Base-by-base conservation (phyloP, 2,888 invertebrate genomes). In the Amphipyra berbera region DNA sequence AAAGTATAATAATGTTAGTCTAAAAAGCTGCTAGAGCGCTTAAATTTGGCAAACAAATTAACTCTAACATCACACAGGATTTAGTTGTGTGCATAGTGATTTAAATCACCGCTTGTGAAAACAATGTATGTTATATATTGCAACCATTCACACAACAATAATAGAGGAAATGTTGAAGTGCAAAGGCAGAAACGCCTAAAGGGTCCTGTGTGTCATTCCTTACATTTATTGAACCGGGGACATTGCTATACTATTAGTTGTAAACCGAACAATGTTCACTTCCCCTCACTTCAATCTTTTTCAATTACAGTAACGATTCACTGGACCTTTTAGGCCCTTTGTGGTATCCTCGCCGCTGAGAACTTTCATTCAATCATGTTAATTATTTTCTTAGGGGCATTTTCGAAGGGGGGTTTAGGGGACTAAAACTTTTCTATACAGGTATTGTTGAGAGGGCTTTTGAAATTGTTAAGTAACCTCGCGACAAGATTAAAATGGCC, bases 311-410 rank as follows among this genome's bases (percentile, higher is more conserved):
- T 85, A 85, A 82, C 83, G 81, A 86, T 82, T 85, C 76, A 77
- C 72, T 49, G 65, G 74, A 74, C 76, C 78, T 83, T 82, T 85
- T 80, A 78, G 82, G 68, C 73, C 81, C 82, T 86, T 88, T 87
- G 86, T 85, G 80, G 80, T 75, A 68, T 59, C 60, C 75, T 75
- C 78, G 82, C 81, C 82, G 82, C 80, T 84, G 75, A 82, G 83
- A 85, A 84, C 83, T 81, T 86, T 79, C 83, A 81, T 83, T 84
- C 84, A 85, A 83, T 84, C 84, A 86, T 84, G 85, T 86, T 89
- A 89, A 90, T 90, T 88, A 85, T 88, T 88, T 90, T 87, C 86
- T 82, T 82, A 83, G 48, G 69, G 70, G 78, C 69, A 76, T 77
- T 76, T 76, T 56, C 61, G 72, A 66, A 74, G 68, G 68, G 74